phyloP scores from a whole-genome alignment of 2,113 vertebrate genomes.

The Indri indri region DNA sequence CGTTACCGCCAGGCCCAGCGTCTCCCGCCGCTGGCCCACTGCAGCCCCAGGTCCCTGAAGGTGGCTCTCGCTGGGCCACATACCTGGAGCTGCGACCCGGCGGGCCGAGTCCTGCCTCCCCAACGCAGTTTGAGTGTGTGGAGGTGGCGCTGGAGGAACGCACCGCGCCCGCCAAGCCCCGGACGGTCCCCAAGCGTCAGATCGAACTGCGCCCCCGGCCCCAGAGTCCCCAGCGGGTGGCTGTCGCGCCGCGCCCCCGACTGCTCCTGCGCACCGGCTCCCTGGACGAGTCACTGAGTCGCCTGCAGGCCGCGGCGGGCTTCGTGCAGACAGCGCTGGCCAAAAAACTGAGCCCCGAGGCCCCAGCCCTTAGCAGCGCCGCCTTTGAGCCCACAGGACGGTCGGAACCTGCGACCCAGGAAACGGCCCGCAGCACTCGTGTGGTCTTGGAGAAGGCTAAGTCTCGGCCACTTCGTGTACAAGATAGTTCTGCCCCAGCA shows the following conservation, averaged over 20 bases:
- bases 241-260: constrained; percentile 45
- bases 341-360: constrained; percentile 88
- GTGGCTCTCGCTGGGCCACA: constrained; percentile 87
- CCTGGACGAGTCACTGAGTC: constrained; percentile 86
- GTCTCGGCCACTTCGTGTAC: constrained; percentile 31
- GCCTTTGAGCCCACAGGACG: neutral
- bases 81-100: constrained; percentile 82
- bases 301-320: constrained; percentile 90
- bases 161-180: constrained; percentile 82
- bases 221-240: constrained; percentile 64
- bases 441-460: constrained; percentile 8
- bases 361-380: neutral
- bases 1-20: constrained; percentile 84
- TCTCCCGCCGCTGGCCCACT: constrained; percentile 84
- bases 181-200: constrained; percentile 95
- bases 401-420: neutral
- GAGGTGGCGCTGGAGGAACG: constrained; percentile 91
- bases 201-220: constrained; percentile 92
- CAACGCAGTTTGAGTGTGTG: constrained; percentile 89
- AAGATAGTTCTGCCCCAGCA: constrained; percentile 33
- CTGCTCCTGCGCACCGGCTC: constrained; percentile 90
- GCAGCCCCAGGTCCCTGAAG: constrained; percentile 87
- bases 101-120: constrained; percentile 50
- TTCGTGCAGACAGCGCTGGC: constrained; percentile 93
- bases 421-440: neutral